Base-by-base conservation (phyloP, 1,140 invertebrate genomes). In the Bombus confusus region DNA sequence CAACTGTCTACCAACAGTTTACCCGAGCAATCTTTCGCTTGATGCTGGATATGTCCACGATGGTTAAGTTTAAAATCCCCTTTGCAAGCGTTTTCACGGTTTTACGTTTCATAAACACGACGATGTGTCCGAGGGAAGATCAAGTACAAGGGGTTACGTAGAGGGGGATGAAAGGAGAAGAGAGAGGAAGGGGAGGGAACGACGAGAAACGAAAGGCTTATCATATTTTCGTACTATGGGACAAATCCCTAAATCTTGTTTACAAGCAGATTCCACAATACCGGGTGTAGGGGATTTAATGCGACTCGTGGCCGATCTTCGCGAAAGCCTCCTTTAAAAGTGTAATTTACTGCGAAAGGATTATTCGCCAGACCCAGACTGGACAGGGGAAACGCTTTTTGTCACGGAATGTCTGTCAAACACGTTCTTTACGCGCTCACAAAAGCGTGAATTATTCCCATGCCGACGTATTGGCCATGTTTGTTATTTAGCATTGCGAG, bases 51-150 rank as follows among this genome's bases (percentile, higher is more conserved):
- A 59, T 77, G 28, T 66, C 28, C 25, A 31, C 8, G 66, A 39
- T 73, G 87, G 86, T 86, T 86, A 86, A 92, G 88, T 91, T 85
- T 86, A 79, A 93, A 95, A 95, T 95, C 94, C 93, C 93, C 94
- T 95, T 95, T 95, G 92, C 92, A 74, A 94, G 92, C 92, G 94
- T 95, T 95, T 95, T 95, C 94, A 95, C 94, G 91, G 94, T 95
- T 95, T 95, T 95, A 93, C 90, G 90, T 95, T 95, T 94, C 94
- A 94, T 94, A 95, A 94, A 95, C 94, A 95, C 77, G 83, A 80
- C 79, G 86, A 47, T 68, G 57, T 12, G 68, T 37, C 57, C 10
- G 28, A 43, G 62, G 41, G 43, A 41, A 39, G 69, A 43, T 80
- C 82, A 62, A 39, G 69, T 84, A 31, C 22, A 37, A n/a, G 25